These are phyloP conservation scores for Lumbricus terrestris DNA, from an alignment of 2,888 invertebrate species.

Conservation along the genomic window DNA sequence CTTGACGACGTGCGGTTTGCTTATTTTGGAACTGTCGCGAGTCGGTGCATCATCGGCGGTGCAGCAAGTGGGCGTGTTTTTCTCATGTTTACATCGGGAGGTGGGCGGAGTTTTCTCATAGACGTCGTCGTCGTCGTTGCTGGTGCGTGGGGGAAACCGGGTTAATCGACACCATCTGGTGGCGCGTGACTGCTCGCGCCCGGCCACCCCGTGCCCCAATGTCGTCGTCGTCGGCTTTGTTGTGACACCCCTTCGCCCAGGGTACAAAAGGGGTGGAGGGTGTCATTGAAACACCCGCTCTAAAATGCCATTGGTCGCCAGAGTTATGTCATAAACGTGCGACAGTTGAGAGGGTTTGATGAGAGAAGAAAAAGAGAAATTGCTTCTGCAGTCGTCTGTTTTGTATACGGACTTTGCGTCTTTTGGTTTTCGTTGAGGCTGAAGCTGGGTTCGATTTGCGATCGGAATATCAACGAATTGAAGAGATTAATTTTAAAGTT, in stretches of 20 bases:
- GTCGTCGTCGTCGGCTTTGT: constrained; percentile 13
- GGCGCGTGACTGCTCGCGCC: constrained; percentile 18
- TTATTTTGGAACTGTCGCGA: background rate
- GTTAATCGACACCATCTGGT: constrained; percentile 16
- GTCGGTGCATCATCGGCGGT: background rate
- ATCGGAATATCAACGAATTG: background rate
- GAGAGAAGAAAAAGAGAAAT: background rate
- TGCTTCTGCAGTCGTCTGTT: background rate
- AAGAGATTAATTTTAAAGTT: background rate
- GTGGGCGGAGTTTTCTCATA: constrained; percentile 17
- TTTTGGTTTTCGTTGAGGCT: background rate
- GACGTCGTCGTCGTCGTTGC: background rate
- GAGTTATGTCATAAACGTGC: constrained; percentile 3
- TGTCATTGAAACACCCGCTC: background rate
- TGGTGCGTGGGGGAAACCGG: background rate
- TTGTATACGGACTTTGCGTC: background rate
- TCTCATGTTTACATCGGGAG: background rate
- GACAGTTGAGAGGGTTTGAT: background rate
- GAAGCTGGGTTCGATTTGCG: background rate
- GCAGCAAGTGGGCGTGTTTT: background rate
- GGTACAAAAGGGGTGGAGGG: background rate
- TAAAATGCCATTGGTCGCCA: background rate
- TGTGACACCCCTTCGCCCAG: constrained; percentile 4
- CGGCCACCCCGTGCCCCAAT: constrained; percentile 5
- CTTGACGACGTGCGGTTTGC: background rate